These are phyloP conservation scores for Neogale vison DNA, from an alignment of 2,113 vertebrate species.

Conservation along the genomic window DNA sequence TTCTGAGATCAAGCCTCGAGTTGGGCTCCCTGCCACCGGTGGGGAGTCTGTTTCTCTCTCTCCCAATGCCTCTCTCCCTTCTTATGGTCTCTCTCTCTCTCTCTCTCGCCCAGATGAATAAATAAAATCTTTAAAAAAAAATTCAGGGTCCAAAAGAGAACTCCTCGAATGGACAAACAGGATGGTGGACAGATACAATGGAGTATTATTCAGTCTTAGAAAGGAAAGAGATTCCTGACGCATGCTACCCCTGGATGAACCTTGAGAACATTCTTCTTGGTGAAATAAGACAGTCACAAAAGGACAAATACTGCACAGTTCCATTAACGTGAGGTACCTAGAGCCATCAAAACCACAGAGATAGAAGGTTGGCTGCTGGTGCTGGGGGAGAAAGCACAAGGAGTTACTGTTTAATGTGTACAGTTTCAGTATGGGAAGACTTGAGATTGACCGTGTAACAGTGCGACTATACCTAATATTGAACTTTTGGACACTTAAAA, in stretches of 20 bases:
- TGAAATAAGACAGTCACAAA: not conserved
- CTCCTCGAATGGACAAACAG: not conserved
- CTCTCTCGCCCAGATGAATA: too few species aligned
- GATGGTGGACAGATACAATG: not conserved
- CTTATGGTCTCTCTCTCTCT: too few species aligned
- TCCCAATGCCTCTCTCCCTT: too few species aligned
- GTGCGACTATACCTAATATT: not conserved
- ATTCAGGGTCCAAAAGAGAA: not conserved
- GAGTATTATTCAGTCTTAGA: not conserved
- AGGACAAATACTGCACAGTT: not conserved
- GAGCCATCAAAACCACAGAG: not conserved
- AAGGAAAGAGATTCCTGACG: not conserved
- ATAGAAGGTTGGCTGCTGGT: not conserved
- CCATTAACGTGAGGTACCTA: not conserved
- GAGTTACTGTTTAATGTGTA: not conserved
- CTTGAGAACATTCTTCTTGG: not conserved
- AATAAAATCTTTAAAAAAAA: too few species aligned
- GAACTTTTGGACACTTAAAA: not conserved
- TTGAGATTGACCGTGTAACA: not conserved
- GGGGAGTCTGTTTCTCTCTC: too few species aligned
- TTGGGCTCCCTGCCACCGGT: too few species aligned
- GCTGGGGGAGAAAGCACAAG: too few species aligned
- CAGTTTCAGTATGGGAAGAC: not conserved
- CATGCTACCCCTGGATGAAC: not conserved
- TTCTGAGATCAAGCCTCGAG: too few species aligned